These are phyloP conservation scores for Caenorhabditis macrosperma DNA, from an alignment of 2,888 invertebrate species.

Conservation along the genomic window DNA sequence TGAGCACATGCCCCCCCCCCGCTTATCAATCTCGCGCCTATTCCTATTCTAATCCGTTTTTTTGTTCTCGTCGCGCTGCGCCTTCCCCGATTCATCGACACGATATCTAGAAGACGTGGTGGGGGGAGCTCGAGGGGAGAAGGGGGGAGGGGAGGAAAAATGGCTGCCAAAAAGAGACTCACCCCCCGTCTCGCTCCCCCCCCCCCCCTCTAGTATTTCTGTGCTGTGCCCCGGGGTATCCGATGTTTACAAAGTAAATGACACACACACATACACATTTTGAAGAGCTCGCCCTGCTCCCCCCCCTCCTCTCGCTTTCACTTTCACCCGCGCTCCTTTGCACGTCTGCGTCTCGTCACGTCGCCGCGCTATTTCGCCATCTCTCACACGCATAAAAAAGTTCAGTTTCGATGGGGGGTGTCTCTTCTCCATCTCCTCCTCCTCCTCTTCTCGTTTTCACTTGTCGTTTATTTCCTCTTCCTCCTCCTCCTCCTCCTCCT, in stretches of 20 bases:
- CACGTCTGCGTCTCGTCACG: constrained; percentile 49
- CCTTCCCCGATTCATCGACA: background rate
- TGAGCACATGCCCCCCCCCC: constrained; percentile 14
- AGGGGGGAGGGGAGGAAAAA: background rate
- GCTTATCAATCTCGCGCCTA: constrained; percentile 55
- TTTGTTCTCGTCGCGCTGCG: constrained; percentile 1
- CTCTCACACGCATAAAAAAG: constrained; percentile 56
- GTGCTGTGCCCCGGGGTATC: constrained; percentile 45
- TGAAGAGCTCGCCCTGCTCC: constrained; percentile 44
- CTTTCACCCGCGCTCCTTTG: constrained; percentile 32
- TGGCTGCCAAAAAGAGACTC: constrained; percentile 26
- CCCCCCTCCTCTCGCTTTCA: constrained; percentile 37
- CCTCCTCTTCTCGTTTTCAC: constrained; percentile 17
- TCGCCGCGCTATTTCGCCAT: constrained; percentile 40
- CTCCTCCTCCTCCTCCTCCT: too few relatives aligned
- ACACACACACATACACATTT: constrained; percentile 61
- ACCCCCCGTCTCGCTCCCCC: constrained; percentile 2
- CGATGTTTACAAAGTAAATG: constrained; percentile 63
- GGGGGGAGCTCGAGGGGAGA: background rate
- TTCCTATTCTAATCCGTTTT: constrained; percentile 43
- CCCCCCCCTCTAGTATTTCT: constrained; percentile 47
- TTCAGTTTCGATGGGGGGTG: constrained; percentile 33
- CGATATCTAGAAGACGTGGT: too few relatives aligned
- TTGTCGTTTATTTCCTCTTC: constrained; percentile 16
- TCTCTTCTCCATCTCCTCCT: constrained; percentile 21